Base-by-base conservation (phyloP, 1,140 invertebrate species). In the Tribolium madens region DNA sequence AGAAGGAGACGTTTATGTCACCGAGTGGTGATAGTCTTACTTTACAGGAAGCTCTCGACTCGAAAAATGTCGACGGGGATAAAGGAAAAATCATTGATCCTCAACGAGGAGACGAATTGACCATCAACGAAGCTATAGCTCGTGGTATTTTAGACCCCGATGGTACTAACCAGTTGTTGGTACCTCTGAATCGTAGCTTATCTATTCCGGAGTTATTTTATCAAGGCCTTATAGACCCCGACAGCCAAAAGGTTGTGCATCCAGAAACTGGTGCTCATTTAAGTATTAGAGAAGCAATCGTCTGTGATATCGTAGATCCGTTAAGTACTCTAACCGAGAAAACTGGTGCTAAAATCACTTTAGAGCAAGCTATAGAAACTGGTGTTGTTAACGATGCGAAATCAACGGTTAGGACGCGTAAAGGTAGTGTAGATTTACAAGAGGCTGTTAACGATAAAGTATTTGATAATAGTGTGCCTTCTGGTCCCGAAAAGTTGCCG, bases 251-350 rank as follows among this genome's bases (percentile, higher is more conserved):
- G 85, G 93, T 98, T 77, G 91, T 97, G 73, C 96, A 98, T 87
- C 97, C 97, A 5, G 95, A 96, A 88, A 95, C 93, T 13, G 95
- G 95, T 3, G 88, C 87, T 73, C 88, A 90, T 79, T 86, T 97
- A 46, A 93, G 90, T 33, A 88, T 96, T 50, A 89, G 90, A 74
- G 94, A 97, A 88, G 95, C 95, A 6, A 93, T 97, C 64, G 88
- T 93, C 73, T 96, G 94, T 86, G 95, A 96, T 85, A 94, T 96
- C 74, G 89, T 97, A 57, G 93, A 96, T 89, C 93, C 94, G 0
- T 83, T 92, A 50, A 94, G 94, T 3, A 87, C 87, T 18, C 84
- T 92, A 15, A 86, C 86, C 0, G 88, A 92, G 77, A 90, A 90
- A 7, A 89, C 89, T 46, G 87, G 89, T 46, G 88, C 89, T 81